Conservation (phyloP, 2,888 invertebrate genomes). For the Coecobrya sp. region DNA sequence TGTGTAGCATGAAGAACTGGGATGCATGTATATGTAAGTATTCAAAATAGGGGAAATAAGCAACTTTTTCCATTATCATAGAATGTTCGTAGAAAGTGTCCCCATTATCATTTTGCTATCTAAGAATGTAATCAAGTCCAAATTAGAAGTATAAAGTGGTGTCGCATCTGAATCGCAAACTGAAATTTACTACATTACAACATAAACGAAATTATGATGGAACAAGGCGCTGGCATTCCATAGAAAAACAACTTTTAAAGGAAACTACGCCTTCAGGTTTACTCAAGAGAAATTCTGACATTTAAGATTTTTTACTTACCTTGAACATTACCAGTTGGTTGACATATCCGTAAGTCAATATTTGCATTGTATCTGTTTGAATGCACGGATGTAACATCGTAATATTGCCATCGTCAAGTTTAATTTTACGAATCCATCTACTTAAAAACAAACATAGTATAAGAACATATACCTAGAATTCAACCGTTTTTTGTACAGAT, state of each 20-base stretch:
- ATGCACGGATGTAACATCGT: neutral
- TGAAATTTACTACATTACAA: neutral
- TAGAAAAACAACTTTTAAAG: neutral
- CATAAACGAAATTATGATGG: neutral
- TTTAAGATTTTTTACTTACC: neutral
- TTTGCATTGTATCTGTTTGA: neutral
- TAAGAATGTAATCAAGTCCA: constrained; percentile 37
- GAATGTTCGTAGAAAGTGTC: constrained; percentile 7
- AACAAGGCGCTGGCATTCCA: neutral
- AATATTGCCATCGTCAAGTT: neutral
- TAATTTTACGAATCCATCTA: neutral
- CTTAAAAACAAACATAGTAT: neutral
- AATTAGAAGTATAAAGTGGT: neutral
- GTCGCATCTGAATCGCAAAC: neutral
- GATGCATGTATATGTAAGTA: neutral
- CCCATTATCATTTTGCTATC: constrained; percentile 24
- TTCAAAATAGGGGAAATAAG: constrained; percentile 12
- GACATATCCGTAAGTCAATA: neutral
- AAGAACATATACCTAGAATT: neutral
- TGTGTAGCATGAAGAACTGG: neutral
- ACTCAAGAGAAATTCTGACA: too few species aligned
- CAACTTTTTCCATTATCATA: constrained; percentile 66
- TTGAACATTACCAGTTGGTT: neutral
- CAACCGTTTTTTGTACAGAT: neutral
- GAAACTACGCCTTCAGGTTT: neutral